These are phyloP conservation scores for Eupithecia abbreviata DNA, from an alignment of 2,888 invertebrate genomes.

Conservation along the genomic window DNA sequence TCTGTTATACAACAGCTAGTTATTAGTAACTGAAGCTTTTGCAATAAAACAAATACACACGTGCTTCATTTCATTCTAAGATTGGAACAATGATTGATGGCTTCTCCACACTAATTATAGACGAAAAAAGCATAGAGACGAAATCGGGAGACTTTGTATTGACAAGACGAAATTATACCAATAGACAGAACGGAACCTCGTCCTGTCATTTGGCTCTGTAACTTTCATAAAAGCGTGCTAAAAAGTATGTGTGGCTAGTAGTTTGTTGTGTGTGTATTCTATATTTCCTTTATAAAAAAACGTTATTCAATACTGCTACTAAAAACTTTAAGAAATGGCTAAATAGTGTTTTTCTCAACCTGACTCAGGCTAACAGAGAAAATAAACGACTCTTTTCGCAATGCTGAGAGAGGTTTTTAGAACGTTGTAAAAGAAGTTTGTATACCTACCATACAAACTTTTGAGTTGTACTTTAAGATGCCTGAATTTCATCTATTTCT, in stretches of 20 bases:
- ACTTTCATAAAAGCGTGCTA: too few relatives aligned
- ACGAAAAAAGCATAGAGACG: neutral
- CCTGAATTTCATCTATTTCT: neutral
- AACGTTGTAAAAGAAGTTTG: neutral
- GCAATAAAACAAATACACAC: conserved; percentile 27
- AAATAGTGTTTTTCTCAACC: neutral
- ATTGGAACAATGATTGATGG: conserved; percentile 50
- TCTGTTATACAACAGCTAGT: conserved; percentile 14
- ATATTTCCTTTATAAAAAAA: too few relatives aligned
- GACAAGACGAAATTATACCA: neutral
- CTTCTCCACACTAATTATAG: conserved; percentile 37
- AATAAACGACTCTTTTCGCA: neutral
- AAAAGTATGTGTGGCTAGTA: too few relatives aligned
- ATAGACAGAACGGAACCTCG: neutral
- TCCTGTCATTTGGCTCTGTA: too few relatives aligned
- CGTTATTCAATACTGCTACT: too few relatives aligned
- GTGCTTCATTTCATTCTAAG: conserved; percentile 21
- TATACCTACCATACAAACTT: neutral
- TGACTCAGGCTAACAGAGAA: neutral
- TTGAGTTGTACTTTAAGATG: neutral
- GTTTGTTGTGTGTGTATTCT: too few relatives aligned
- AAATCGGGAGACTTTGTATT: neutral
- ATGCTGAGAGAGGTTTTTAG: neutral
- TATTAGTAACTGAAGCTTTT: neutral
- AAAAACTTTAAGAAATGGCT: too few relatives aligned